A percentile compares a stretch with the other conserved stretches of the same genome.
phyloP scores from a whole-genome alignment of 1,140 invertebrate species.

The Melanaphis sacchari region DNA sequence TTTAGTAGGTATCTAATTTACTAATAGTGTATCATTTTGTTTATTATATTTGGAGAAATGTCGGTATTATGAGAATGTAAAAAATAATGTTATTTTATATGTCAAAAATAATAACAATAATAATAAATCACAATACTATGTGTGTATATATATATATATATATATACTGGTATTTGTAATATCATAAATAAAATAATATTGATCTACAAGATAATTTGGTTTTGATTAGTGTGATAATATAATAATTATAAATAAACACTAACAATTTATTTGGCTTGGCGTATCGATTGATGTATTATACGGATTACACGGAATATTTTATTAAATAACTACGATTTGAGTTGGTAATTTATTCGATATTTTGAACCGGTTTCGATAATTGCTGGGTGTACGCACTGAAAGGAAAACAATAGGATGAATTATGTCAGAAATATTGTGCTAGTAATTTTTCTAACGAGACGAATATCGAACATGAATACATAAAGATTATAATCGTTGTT shows the following conservation, averaged over 20 bases:
- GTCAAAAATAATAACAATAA: background rate
- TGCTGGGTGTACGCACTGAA: background rate
- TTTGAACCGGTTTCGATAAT: background rate
- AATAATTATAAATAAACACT: background rate
- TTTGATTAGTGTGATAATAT: background rate
- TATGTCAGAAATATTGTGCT: background rate
- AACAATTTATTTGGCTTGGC: background rate
- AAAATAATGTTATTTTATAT: background rate
- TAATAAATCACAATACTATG: no score
- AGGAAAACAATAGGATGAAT: conserved; percentile 15
- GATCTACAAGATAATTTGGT: background rate
- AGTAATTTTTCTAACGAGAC: background rate
- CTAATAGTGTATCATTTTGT: no score
- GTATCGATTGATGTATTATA: background rate
- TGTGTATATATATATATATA: no score
- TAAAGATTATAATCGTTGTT: background rate
- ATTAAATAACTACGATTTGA: background rate
- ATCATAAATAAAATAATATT: conserved; percentile 17
- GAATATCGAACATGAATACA: background rate
- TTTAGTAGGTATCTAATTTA: background rate
- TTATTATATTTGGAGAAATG: background rate
- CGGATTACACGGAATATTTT: background rate
- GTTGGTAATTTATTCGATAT: background rate
- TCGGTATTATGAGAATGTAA: background rate
- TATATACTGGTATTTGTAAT: no score